Conservation (phyloP, 2,113 vertebrate genomes). For the Limanda limanda region DNA sequence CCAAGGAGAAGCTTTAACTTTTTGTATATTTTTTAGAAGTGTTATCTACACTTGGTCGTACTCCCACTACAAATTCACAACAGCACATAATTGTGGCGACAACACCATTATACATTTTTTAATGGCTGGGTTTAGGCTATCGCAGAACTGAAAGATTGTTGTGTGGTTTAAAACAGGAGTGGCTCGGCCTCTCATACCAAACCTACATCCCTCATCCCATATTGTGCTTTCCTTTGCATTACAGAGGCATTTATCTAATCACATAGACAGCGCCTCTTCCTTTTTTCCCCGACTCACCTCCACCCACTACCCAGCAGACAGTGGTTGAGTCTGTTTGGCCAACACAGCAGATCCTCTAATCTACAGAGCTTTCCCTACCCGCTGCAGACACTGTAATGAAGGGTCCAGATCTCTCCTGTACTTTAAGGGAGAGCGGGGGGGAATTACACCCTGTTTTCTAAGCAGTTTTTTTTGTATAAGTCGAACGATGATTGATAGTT, state of each 20-base stretch:
- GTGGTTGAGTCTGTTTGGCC: constrained; percentile 64
- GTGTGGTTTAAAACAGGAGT: no score
- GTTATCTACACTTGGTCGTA: no score
- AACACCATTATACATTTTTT: no score
- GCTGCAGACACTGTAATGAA: constrained; percentile 67
- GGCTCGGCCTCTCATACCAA: no score
- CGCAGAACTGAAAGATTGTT: no score
- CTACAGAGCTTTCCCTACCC: constrained; percentile 13
- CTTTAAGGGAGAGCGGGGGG: constrained; percentile 7
- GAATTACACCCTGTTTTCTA: not conserved
- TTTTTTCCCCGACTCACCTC: constrained; percentile 28
- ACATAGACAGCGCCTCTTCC: constrained; percentile 44
- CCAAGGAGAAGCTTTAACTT: not conserved
- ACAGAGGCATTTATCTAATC: constrained; percentile 50
- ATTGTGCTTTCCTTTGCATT: constrained; percentile 20
- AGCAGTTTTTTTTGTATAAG: not conserved
- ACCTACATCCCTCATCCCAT: constrained; percentile 8
- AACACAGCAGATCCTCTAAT: constrained; percentile 73
- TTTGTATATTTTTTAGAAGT: no score
- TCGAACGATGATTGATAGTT: constrained; percentile 45
- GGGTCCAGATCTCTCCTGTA: constrained; percentile 57
- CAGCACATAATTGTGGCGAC: no score
- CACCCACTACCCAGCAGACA: constrained; percentile 42
- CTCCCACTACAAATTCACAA: not conserved
- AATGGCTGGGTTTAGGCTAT: no score